phyloP scores from a whole-genome alignment of 2,113 vertebrate species.

The Xiphorhynchus elegans region DNA sequence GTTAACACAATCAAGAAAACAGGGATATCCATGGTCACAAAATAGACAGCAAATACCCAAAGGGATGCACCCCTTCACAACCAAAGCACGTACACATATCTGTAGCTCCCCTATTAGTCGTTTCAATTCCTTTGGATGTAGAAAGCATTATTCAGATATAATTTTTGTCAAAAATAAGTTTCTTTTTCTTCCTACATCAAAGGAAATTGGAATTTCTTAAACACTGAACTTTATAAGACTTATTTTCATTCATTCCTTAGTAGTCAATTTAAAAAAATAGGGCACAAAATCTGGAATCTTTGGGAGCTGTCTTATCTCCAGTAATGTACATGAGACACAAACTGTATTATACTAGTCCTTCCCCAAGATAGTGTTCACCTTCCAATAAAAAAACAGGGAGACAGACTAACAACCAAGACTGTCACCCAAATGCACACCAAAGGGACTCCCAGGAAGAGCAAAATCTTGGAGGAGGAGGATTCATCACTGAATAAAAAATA shows the following conservation, averaged over 20 bases:
- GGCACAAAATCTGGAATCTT: background rate
- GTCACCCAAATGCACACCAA: background rate
- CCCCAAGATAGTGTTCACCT: background rate
- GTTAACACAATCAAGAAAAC: background rate
- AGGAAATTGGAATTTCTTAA: background rate
- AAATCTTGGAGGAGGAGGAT: background rate
- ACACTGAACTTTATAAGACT: background rate
- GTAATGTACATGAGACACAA: background rate
- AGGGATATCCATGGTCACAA: background rate
- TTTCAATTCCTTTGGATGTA: background rate
- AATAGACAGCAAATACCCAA: background rate
- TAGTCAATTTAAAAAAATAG: background rate
- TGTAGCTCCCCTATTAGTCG: background rate
- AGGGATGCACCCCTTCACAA: background rate
- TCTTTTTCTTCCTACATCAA: background rate
- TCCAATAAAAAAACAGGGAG: background rate
- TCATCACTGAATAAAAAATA: background rate
- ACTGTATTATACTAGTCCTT: background rate
- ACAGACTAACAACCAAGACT: background rate
- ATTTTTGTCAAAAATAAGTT: background rate
- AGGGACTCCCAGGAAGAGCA: background rate
- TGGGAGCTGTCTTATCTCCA: background rate
- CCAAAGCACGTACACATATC: rapidly evolving
- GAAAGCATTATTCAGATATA: background rate
- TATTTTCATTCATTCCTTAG: background rate